phyloP scores from a whole-genome alignment of 2,113 vertebrate species.

The Lepisosteus oculatus region DNA sequence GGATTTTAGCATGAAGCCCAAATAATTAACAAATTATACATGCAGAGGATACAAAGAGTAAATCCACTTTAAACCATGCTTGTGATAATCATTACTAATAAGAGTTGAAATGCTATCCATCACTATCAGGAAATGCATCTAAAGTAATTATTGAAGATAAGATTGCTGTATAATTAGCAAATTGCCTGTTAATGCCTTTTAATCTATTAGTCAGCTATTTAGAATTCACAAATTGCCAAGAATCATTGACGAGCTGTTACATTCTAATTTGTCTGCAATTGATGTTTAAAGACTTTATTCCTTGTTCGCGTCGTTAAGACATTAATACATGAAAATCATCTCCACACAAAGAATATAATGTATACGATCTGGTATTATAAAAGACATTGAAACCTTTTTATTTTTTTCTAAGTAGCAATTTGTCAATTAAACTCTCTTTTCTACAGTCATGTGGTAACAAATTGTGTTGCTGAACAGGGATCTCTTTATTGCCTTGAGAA shows the following conservation, averaged over 20 bases:
- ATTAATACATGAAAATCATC: not conserved
- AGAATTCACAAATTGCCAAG: conserved; percentile 23
- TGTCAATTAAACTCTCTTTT: conserved; percentile 39
- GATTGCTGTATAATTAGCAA: conserved; percentile 22
- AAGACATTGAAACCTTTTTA: conserved; percentile 43
- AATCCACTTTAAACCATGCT: too few relatives aligned
- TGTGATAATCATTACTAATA: too few relatives aligned
- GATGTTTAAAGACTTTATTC: conserved; percentile 22
- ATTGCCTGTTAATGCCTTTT: conserved; percentile 25
- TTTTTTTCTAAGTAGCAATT: conserved; percentile 31
- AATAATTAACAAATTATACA: too few relatives aligned
- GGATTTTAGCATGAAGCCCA: too few relatives aligned
- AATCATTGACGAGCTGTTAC: conserved; percentile 27
- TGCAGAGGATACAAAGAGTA: too few relatives aligned
- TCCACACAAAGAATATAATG: conserved; percentile 20
- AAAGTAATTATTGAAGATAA: conserved; percentile 11
- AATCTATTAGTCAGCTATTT: conserved; percentile 26
- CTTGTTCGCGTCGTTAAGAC: conserved; percentile 19
- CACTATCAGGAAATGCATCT: conserved; percentile 16
- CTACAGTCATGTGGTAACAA: conserved; percentile 41
- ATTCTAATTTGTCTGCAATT: conserved; percentile 27
- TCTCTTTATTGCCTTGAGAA: conserved; percentile 45
- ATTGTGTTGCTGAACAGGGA: conserved; percentile 29
- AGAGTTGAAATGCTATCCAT: conserved; percentile 5
- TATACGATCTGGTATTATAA: conserved; percentile 30